These are phyloP conservation scores for Leptinotarsa rubiginosa DNA, from an alignment of 2,888 invertebrate species.

Conservation along the genomic window DNA sequence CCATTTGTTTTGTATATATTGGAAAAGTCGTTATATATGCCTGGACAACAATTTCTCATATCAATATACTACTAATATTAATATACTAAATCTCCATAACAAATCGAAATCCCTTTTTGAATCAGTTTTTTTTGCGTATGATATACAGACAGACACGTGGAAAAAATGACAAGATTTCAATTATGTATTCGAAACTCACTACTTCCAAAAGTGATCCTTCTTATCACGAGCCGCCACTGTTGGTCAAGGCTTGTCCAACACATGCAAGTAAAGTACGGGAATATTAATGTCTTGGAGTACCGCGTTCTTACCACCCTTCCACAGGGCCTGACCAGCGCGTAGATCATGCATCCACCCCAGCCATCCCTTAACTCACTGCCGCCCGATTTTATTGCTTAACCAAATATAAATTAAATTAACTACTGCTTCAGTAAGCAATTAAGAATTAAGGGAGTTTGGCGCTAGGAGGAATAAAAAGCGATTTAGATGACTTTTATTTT, in stretches of 20 bases:
- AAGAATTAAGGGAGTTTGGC: slow-evolving; percentile 66
- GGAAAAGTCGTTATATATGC: no score
- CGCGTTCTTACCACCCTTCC: slow-evolving; percentile 65
- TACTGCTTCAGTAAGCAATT: slow-evolving; percentile 67
- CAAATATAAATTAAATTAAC: slow-evolving; percentile 68
- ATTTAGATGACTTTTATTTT: slow-evolving; percentile 65
- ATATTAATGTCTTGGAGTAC: slow-evolving; percentile 66
- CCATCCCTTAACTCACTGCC: slow-evolving; percentile 57
- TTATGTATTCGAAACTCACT: not conserved
- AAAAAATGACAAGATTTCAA: not conserved
- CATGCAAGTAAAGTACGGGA: slow-evolving; percentile 63
- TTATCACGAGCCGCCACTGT: not conserved
- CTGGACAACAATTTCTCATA: no score
- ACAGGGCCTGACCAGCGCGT: slow-evolving; percentile 64
- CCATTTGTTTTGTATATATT: no score
- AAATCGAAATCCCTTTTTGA: no score
- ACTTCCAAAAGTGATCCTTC: no score
- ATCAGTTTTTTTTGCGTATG: no score
- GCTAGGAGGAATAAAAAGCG: slow-evolving; percentile 63
- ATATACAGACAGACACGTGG: no score
- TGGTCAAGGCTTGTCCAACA: slow-evolving; percentile 63
- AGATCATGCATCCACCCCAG: slow-evolving; percentile 63
- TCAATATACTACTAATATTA: no score
- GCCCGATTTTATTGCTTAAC: slow-evolving; percentile 66
- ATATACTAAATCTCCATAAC: no score